phyloP scores from a whole-genome alignment of 2,888 invertebrate species.

The Conomelus anceps region DNA sequence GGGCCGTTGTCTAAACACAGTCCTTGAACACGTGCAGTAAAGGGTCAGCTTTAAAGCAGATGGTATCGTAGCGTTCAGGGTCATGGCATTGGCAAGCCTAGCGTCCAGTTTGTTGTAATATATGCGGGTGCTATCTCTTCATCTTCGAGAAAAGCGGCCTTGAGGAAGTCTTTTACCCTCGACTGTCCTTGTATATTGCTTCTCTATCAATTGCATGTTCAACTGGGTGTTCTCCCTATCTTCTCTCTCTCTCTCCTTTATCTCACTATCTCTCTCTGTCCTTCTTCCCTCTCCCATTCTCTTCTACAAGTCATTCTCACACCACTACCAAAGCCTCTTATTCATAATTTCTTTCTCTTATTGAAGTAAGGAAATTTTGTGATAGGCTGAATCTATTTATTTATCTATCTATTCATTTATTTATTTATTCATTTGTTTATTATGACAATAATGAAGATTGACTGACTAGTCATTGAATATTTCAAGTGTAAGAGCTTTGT shows the following conservation, averaged over 20 bases:
- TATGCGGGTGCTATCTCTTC: neutral
- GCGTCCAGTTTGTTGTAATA: neutral
- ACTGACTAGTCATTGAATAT: too few relatives aligned
- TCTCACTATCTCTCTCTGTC: neutral
- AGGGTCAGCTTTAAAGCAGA: neutral
- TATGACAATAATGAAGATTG: too few relatives aligned
- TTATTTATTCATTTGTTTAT: too few relatives aligned
- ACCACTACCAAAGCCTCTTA: neutral
- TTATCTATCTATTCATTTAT: too few relatives aligned
- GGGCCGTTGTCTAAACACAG: neutral
- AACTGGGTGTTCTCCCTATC: neutral
- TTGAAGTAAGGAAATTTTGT: too few relatives aligned
- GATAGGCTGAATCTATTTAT: too few relatives aligned
- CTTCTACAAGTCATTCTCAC: too few relatives aligned
- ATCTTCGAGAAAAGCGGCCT: neutral
- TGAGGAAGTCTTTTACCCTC: neutral
- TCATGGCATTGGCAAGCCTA: neutral
- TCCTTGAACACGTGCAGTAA: neutral
- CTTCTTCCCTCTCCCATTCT: neutral
- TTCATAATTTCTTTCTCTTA: too few relatives aligned
- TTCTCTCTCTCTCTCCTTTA: neutral
- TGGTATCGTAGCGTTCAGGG: neutral
- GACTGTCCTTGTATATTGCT: neutral
- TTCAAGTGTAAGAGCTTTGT: too few relatives aligned
- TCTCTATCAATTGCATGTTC: neutral